Evolutionary conservation across 1,140 invertebrate species (phyloP).

Genomic region (Drosophila ercepeae): DNA sequence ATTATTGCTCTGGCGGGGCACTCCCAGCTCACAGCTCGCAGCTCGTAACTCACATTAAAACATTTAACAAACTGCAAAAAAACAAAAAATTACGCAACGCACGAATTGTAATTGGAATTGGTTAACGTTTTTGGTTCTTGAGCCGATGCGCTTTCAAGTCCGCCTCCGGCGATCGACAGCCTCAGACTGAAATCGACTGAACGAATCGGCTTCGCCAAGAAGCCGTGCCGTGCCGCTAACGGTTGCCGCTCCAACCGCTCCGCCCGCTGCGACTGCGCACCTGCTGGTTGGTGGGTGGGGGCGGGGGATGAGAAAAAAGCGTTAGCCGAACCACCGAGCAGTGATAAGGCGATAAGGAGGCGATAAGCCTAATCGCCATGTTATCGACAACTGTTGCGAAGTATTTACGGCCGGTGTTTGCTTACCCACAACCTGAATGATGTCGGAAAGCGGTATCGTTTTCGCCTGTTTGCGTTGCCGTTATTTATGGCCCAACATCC

Average conservation of each 20-base stretch:
- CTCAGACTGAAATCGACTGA: constrained; percentile 48
- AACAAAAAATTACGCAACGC: constrained; percentile 10
- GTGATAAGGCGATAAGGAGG: background rate
- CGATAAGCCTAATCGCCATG: constrained; percentile 44
- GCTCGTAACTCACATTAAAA: constrained; percentile 59
- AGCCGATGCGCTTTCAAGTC: constrained; percentile 30
- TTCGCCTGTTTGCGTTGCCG: background rate
- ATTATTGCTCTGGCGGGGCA: background rate
- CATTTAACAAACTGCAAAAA: constrained; percentile 56
- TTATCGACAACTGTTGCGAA: constrained; percentile 25
- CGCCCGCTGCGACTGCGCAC: constrained; percentile 58
- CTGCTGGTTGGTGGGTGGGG: no score
- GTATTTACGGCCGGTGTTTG: constrained; percentile 30
- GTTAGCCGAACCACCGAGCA: constrained; percentile 12
- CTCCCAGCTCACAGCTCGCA: constrained; percentile 14
- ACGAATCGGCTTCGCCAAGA: constrained; percentile 13
- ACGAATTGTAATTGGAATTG: constrained; percentile 4
- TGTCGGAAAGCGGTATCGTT: background rate
- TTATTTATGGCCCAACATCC: constrained; percentile 35
- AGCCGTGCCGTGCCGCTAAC: constrained; percentile 45
- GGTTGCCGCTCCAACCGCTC: constrained; percentile 11
- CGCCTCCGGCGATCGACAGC: constrained; percentile 77
- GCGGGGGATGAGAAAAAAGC: constrained; percentile 36
- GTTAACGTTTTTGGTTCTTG: constrained; percentile 1
- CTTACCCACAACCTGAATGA: constrained; percentile 27